A percentile compares a stretch with the other conserved stretches of the same genome.
These are phyloP conservation scores for Hydrophis major DNA, from an alignment of 2,797 vertebrate genomes.

Conservation along the genomic window DNA sequence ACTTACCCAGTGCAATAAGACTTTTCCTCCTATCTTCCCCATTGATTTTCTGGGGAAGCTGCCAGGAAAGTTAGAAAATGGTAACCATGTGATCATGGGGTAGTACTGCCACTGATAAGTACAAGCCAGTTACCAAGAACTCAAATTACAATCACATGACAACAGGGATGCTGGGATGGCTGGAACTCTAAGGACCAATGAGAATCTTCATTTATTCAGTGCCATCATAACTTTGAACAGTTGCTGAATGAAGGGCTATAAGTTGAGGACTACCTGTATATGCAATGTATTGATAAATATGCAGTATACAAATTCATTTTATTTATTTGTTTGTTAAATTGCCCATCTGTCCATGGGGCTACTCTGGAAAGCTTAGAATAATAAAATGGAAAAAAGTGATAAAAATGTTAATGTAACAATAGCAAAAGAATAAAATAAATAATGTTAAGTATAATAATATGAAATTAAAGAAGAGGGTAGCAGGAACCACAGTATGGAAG, in stretches of 20 bases:
- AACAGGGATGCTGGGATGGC: not conserved
- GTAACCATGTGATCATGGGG: not conserved
- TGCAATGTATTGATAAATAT: not conserved
- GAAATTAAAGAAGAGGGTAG: not conserved
- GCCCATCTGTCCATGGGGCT: not conserved
- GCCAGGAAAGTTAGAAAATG: not conserved
- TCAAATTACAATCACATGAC: not conserved
- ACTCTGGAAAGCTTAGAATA: not conserved
- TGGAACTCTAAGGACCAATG: not conserved
- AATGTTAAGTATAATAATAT: not conserved
- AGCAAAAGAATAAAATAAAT: not conserved
- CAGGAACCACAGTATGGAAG: not conserved
- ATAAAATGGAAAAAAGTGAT: not conserved
- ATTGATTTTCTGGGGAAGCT: not conserved
- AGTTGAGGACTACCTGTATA: not conserved
- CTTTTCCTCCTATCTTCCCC: not conserved
- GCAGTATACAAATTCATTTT: not conserved
- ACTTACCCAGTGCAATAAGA: not conserved
- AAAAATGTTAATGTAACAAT: not conserved
- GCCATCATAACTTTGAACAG: not conserved
- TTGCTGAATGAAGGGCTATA: not conserved
- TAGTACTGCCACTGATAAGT: not conserved
- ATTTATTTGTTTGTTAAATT: not conserved
- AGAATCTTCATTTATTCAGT: not conserved
- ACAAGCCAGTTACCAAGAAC: not conserved